Evolutionary conservation across 2,113 vertebrate species (phyloP).

Genomic region (Mormyrus lacerda): DNA sequence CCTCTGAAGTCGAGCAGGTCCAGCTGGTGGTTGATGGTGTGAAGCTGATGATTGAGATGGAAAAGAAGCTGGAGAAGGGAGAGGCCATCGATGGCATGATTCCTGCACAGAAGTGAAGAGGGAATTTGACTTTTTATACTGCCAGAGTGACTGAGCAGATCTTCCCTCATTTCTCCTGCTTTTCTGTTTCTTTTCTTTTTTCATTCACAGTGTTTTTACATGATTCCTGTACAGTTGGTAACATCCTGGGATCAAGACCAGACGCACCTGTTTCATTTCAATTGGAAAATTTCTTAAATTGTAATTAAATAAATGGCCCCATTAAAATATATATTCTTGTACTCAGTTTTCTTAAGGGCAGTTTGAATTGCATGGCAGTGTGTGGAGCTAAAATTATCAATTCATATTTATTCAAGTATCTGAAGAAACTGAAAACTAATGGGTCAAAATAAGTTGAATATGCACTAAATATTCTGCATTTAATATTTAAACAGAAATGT

Average conservation of each 20-base stretch:
- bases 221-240: constrained; percentile 45
- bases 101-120: constrained; percentile 83
- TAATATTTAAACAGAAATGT: neutral
- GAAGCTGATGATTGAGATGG: constrained; percentile 94
- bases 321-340: constrained; percentile 33
- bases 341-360: neutral
- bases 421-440: neutral
- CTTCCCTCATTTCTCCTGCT: constrained; percentile 26
- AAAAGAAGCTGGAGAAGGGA: constrained; percentile 93
- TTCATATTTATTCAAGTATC: neutral
- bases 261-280: constrained; percentile 50
- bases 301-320: constrained; percentile 57
- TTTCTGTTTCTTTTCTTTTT: constrained; percentile 11
- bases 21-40: constrained; percentile 95
- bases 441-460: neutral
- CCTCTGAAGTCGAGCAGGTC: constrained; percentile 86
- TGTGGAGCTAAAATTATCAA: neutral
- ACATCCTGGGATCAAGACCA: constrained; percentile 62
- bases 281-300: constrained; percentile 44
- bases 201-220: constrained; percentile 14
- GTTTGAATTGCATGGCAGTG: neutral
- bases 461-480: neutral
- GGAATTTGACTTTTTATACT: constrained; percentile 30
- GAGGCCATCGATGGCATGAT: constrained; percentile 86
- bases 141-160: constrained; percentile 42